phyloP scores from a whole-genome alignment of 2,888 invertebrate genomes.

The Phlogophora meticulosa region DNA sequence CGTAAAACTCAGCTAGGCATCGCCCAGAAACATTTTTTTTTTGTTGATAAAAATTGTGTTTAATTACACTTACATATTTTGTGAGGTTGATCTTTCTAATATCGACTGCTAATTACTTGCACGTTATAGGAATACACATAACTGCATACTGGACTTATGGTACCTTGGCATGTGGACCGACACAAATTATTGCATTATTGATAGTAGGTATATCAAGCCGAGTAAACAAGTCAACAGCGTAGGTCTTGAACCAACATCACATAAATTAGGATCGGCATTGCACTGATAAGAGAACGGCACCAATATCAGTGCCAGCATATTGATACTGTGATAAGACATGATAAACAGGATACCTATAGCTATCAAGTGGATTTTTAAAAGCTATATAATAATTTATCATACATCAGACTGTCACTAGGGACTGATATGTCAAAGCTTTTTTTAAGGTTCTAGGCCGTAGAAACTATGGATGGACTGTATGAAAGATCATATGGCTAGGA shows the following conservation, averaged over 20 bases:
- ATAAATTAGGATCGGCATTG: slow-evolving; percentile 59
- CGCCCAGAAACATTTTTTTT: too few relatives aligned
- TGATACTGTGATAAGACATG: slow-evolving; percentile 56
- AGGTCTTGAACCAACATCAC: slow-evolving; percentile 33
- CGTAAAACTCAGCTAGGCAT: too few relatives aligned
- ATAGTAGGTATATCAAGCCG: slow-evolving; percentile 19
- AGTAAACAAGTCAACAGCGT: slow-evolving; percentile 15
- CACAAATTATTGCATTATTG: slow-evolving; percentile 6
- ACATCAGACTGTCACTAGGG: neutral
- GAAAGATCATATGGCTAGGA: too few relatives aligned
- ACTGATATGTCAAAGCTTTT: neutral
- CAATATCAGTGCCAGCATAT: slow-evolving; percentile 54
- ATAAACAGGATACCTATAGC: slow-evolving; percentile 34
- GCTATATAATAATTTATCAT: neutral
- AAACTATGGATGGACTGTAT: too few relatives aligned
- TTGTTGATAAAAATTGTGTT: too few relatives aligned
- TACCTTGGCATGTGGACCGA: neutral
- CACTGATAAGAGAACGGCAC: slow-evolving; percentile 50
- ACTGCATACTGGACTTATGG: too few relatives aligned
- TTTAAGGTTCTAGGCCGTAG: too few relatives aligned
- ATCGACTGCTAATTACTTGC: too few relatives aligned
- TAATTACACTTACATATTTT: too few relatives aligned
- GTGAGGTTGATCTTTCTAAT: too few relatives aligned
- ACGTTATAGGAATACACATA: too few relatives aligned
- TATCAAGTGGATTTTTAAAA: neutral